A percentile compares a stretch with the other conserved stretches of the same genome.
Conservation (phyloP, 2,113 vertebrate genomes). For the Oreochromis aureus region DNA sequence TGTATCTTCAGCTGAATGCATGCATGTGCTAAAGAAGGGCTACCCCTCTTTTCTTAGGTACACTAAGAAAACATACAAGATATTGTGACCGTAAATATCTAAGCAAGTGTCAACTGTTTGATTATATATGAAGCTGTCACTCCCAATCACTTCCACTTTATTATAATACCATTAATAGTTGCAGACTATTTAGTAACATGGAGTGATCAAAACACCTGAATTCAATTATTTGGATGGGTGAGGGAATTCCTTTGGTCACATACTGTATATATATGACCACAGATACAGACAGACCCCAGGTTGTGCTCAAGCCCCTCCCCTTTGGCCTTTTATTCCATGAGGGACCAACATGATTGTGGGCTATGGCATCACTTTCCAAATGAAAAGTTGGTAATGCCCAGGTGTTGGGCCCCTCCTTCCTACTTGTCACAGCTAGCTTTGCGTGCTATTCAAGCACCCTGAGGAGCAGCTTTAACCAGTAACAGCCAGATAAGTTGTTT, state of each 20-base stretch:
- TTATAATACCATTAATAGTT: accelerated
- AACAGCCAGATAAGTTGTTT: not conserved
- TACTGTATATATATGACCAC: not conserved
- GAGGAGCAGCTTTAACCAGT: not conserved
- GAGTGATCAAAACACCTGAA: not conserved
- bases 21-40: not conserved
- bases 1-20: not conserved
- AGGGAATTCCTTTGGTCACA: accelerated
- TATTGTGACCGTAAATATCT: not conserved
- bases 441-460: not conserved
- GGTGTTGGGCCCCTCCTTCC: not conserved
- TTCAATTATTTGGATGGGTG: accelerated
- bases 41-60: not conserved
- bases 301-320: not conserved
- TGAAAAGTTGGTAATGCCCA: not conserved
- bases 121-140: not conserved
- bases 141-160: not conserved
- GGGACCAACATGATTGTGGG: not conserved
- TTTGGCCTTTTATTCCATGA: not conserved
- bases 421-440: not conserved
- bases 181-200: not conserved
- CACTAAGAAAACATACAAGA: not conserved
- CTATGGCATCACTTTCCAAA: not conserved
- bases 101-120: not conserved
- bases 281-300: not conserved